These are phyloP conservation scores for Babylonia areolata DNA, from an alignment of 1,140 invertebrate species.

Conservation along the genomic window DNA sequence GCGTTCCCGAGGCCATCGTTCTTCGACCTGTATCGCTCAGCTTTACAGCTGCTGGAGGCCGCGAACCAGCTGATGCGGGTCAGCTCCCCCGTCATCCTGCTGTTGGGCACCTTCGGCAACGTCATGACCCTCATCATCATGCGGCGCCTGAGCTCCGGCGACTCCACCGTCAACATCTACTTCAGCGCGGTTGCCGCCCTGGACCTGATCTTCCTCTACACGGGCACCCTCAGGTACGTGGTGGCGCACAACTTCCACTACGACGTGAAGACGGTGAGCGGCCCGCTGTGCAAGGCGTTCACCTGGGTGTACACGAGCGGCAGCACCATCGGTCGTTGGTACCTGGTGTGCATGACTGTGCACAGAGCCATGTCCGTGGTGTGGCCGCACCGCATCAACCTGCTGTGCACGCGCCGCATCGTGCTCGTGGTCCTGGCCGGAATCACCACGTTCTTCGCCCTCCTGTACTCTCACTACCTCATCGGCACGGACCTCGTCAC, in stretches of 20 bases:
- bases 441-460: neutral
- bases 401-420: neutral
- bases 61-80: too few relatives aligned
- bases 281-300: neutral
- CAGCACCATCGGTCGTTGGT: too few relatives aligned
- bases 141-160: neutral
- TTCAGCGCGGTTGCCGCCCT: neutral
- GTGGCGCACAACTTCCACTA: neutral
- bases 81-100: neutral
- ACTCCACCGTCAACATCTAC: neutral
- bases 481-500: neutral
- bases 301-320: neutral
- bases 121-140: slow-evolving; percentile 21
- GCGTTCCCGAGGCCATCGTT: too few relatives aligned
- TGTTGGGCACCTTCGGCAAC: neutral
- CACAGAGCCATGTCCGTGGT: too few relatives aligned
- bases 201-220: neutral
- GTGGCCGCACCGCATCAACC: too few relatives aligned
- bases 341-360: too few relatives aligned
- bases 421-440: neutral
- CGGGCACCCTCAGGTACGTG: neutral
- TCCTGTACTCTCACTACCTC: neutral
- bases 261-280: neutral
- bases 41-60: too few relatives aligned
- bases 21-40: too few relatives aligned